These are phyloP conservation scores for Labeo rohita DNA, from an alignment of 2,113 vertebrate genomes.

Conservation along the genomic window DNA sequence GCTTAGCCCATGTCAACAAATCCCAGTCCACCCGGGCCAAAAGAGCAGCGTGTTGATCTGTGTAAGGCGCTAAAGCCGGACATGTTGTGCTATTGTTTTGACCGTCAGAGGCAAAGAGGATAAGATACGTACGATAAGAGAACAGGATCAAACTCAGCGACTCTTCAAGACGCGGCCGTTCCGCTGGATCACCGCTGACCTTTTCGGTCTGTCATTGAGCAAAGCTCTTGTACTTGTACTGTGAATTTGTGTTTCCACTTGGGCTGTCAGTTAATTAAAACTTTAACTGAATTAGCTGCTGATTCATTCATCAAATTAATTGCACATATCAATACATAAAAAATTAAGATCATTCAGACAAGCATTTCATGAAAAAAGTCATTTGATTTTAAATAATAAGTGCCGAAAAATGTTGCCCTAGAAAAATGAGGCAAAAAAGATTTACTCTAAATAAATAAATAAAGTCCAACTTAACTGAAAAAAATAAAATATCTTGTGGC, in stretches of 20 bases:
- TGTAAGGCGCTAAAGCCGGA: slow-evolving; percentile 34
- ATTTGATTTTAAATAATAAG: background rate
- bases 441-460: background rate
- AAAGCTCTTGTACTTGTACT: background rate
- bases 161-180: background rate
- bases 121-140: background rate
- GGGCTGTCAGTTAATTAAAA: background rate
- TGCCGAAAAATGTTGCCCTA: background rate
- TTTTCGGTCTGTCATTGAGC: background rate
- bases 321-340: background rate
- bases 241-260: background rate
- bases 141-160: background rate
- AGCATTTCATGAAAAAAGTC: background rate
- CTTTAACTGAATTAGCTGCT: background rate
- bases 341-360: background rate
- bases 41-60: slow-evolving; percentile 52
- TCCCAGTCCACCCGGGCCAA: slow-evolving; percentile 29
- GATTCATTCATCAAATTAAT: background rate
- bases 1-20: slow-evolving; percentile 56
- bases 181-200: background rate
- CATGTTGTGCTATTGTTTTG: slow-evolving; percentile 36
- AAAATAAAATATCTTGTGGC: too few relatives aligned
- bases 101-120: background rate
- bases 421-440: background rate
- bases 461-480: too few relatives aligned